Evolutionary conservation across 2,888 invertebrate genomes (phyloP).

Genomic region (Habroteleia sp.): DNA sequence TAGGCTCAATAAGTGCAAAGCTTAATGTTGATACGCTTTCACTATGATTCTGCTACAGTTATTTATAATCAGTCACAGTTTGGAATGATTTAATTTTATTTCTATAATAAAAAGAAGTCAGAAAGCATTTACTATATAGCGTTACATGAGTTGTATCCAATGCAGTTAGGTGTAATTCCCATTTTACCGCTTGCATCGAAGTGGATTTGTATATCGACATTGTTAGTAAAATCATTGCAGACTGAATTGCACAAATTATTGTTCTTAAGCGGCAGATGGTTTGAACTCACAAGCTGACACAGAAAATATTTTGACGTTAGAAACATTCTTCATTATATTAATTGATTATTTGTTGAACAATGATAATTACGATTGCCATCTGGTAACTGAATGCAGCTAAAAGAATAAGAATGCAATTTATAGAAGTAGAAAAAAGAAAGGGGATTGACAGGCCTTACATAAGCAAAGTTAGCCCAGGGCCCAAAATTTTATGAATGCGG

Average conservation of each 20-base stretch:
- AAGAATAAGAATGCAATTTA: slow-evolving; percentile 41
- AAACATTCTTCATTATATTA: slow-evolving; percentile 40
- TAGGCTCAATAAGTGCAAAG: no score
- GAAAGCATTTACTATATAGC: no score
- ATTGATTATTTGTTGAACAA: slow-evolving; percentile 43
- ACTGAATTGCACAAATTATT: slow-evolving; percentile 24
- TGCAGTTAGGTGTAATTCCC: not conserved
- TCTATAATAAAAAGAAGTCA: no score
- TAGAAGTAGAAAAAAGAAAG: slow-evolving; percentile 25
- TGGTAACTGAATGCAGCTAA: slow-evolving; percentile 44
- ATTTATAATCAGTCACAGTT: no score
- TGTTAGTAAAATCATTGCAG: slow-evolving; percentile 26
- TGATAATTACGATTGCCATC: slow-evolving; percentile 41
- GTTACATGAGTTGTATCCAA: no score
- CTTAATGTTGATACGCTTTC: no score
- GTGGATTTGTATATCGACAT: slow-evolving; percentile 14
- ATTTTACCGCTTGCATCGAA: slow-evolving; percentile 1
- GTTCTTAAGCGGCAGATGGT: slow-evolving; percentile 40
- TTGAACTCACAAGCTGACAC: slow-evolving; percentile 16
- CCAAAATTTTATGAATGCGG: slow-evolving; percentile 40
- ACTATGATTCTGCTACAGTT: no score
- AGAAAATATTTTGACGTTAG: slow-evolving; percentile 35
- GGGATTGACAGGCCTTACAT: slow-evolving; percentile 1
- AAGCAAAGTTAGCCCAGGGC: slow-evolving; percentile 23
- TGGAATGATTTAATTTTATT: no score